phyloP scores from a whole-genome alignment of 2,888 invertebrate species.

The Galerucella nymphaeae region DNA sequence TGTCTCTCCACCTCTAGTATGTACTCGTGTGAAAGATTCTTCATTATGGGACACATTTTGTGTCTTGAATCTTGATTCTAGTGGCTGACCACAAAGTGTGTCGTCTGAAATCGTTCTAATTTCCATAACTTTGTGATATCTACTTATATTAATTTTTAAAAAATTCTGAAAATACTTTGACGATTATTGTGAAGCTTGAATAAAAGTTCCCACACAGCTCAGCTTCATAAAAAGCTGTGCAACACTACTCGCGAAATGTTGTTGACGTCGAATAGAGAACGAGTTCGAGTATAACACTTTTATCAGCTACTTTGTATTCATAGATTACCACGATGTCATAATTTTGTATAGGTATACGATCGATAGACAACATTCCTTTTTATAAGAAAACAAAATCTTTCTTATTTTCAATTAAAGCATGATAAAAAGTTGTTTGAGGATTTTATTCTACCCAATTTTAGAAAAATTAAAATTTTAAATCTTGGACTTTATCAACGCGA shows the following conservation, averaged over 20 bases:
- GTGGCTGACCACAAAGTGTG: no score
- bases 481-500: no score
- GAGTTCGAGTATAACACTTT: constrained; percentile 13
- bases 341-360: constrained; percentile 63
- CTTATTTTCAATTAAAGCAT: constrained; percentile 54
- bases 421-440: constrained; percentile 51
- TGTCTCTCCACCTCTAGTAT: no score
- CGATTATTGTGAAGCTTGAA: constrained; percentile 9
- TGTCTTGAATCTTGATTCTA: no score
- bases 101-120: no score
- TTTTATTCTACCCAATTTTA: constrained; percentile 39
- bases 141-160: no score
- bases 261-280: background rate
- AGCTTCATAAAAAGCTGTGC: constrained; percentile 7
- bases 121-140: no score
- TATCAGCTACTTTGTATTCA: constrained; percentile 28
- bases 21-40: no score
- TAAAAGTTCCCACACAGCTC: constrained; percentile 7
- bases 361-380: constrained; percentile 58
- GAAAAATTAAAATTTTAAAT: no score
- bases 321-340: constrained; percentile 54
- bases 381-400: constrained; percentile 58
- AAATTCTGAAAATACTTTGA: no score
- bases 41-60: no score
- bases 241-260: constrained; percentile 1